Evolutionary conservation across 2,888 invertebrate genomes (phyloP).

Genomic region (Lamellibrachia satsuma): DNA sequence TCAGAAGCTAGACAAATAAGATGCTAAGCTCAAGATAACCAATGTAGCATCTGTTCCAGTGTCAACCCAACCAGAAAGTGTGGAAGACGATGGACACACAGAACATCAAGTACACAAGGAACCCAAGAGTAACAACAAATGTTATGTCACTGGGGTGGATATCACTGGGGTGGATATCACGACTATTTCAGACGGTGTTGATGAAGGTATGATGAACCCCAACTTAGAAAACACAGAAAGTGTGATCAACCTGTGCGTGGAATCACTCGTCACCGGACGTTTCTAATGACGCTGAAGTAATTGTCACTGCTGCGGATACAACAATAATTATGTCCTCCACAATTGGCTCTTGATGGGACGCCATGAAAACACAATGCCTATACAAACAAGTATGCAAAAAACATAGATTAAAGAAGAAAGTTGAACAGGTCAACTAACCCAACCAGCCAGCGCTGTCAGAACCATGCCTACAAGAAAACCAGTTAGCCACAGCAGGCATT

Average conservation of each 20-base stretch:
- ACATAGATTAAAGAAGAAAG: too few relatives aligned
- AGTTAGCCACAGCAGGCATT: too few relatives aligned
- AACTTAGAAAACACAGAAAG: too few relatives aligned
- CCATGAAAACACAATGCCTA: slow-evolving; percentile 13
- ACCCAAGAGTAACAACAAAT: too few relatives aligned
- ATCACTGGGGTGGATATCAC: neutral
- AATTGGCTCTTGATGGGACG: slow-evolving; percentile 19
- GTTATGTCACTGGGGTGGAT: neutral
- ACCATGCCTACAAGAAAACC: too few relatives aligned
- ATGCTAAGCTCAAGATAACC: too few relatives aligned
- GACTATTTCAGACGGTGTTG: too few relatives aligned
- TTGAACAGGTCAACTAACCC: too few relatives aligned
- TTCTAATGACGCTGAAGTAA: neutral
- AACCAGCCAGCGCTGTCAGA: too few relatives aligned
- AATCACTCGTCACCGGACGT: neutral
- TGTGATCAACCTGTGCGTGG: neutral
- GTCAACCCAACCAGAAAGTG: too few relatives aligned
- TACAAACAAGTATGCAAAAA: too few relatives aligned
- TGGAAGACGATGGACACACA: neutral
- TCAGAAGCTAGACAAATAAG: neutral
- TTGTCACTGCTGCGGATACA: neutral
- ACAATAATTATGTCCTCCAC: slow-evolving; percentile 23
- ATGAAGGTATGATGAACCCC: neutral
- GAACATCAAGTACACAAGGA: neutral
- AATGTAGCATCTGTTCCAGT: too few relatives aligned